A percentile compares a stretch with the other conserved stretches of the same genome.
Evolutionary conservation across 92 coral and sea anemone genomes (phyloP).

Genomic region (Bergia sp.): DNA sequence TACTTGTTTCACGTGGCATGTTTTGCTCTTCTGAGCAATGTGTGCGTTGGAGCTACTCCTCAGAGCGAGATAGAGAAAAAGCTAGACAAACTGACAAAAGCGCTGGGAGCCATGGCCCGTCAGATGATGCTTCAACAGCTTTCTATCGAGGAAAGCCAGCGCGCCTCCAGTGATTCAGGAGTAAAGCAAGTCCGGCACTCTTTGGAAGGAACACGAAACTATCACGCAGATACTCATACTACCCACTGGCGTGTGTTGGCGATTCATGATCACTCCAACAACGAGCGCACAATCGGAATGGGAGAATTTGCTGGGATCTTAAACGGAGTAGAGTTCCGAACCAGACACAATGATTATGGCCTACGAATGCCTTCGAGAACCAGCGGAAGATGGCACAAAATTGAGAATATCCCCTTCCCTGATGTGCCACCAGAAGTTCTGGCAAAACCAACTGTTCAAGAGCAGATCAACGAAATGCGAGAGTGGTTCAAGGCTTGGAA

Average conservation of each 20-base stretch:
- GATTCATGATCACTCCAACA: constrained; percentile 54
- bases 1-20: background rate
- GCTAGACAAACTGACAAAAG: constrained; percentile 20
- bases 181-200: constrained; percentile 45
- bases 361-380: constrained; percentile 39
- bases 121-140: constrained; percentile 55
- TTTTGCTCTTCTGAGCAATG: background rate
- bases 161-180: constrained; percentile 39
- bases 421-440: constrained; percentile 49
- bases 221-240: constrained; percentile 39
- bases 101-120: constrained; percentile 42
- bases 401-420: constrained; percentile 46
- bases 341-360: constrained; percentile 54
- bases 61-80: constrained; percentile 15
- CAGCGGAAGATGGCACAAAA: constrained; percentile 29
- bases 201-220: constrained; percentile 48
- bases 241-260: constrained; percentile 38
- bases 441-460: constrained; percentile 50
- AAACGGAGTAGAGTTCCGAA: constrained; percentile 57
- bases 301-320: constrained; percentile 50
- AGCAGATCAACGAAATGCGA: constrained; percentile 79
- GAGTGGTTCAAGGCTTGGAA: constrained; percentile 96
- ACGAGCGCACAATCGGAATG: constrained; percentile 54
- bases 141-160: constrained; percentile 44
- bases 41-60: background rate